phyloP scores from a whole-genome alignment of 2,113 vertebrate genomes.

The Machaerirhynchus nigripectus region DNA sequence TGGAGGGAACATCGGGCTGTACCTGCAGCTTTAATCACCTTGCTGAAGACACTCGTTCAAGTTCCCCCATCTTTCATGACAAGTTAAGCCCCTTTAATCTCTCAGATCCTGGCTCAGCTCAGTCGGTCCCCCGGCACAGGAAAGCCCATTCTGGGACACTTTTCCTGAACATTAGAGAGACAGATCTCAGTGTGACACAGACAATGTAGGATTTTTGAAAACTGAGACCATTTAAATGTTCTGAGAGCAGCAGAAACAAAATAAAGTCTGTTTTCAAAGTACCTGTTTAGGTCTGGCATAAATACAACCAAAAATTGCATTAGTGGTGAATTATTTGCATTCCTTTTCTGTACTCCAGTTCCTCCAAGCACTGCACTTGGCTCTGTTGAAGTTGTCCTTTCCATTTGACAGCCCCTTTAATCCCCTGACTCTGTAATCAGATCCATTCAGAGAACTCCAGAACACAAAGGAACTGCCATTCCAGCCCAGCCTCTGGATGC shows the following conservation, averaged over 20 bases:
- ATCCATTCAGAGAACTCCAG: constrained; percentile 4
- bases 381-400: background rate
- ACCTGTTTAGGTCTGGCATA: background rate
- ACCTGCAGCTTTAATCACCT: background rate
- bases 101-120: background rate
- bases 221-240: background rate
- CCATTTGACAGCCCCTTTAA: background rate
- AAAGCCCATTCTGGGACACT: background rate
- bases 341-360: background rate
- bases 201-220: background rate
- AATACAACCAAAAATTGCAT: background rate
- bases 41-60: background rate
- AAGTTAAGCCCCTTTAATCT: background rate
- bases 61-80: background rate
- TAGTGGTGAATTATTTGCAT: background rate
- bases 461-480: background rate
- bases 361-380: background rate
- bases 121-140: background rate
- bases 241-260: background rate
- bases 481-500: background rate
- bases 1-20: background rate
- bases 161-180: background rate
- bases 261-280: background rate
- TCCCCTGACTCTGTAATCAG: background rate
- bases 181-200: background rate